phyloP scores from a whole-genome alignment of 1,140 invertebrate species.

The Zaprionus vittiger region DNA sequence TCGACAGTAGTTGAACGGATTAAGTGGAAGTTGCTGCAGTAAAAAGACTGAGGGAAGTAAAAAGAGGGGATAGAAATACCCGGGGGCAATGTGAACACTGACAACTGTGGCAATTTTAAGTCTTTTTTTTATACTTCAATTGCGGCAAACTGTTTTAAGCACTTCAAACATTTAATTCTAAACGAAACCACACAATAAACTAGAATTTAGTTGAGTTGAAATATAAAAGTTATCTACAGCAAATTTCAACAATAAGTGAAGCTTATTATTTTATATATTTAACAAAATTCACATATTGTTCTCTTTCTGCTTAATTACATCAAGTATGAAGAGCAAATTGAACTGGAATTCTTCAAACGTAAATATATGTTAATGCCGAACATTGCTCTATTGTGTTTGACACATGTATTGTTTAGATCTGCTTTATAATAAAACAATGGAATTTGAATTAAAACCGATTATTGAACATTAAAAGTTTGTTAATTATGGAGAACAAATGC shows the following conservation, averaged over 20 bases:
- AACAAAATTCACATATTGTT: neutral
- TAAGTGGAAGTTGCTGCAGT: constrained; percentile 15
- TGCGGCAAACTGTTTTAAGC: neutral
- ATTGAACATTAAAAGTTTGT: neutral
- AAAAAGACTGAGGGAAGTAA: neutral
- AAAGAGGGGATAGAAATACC: neutral
- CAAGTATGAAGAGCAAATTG: neutral
- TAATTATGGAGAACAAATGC: neutral
- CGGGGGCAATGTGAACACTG: neutral
- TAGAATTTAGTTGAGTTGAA: neutral
- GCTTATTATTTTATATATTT: neutral
- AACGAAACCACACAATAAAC: neutral
- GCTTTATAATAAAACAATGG: neutral
- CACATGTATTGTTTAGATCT: neutral
- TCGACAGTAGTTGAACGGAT: constrained; percentile 23
- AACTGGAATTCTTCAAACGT: neutral
- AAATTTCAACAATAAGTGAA: neutral
- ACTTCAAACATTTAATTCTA: too few species aligned
- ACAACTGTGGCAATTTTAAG: neutral
- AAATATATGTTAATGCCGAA: neutral
- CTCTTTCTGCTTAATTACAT: neutral
- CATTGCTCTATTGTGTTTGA: neutral
- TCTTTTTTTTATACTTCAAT: neutral
- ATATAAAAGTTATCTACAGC: too few species aligned
- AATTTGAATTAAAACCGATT: neutral